Percentiles rank a stretch among this genome's conserved stretches.
Evolutionary conservation across 2,113 vertebrate species (phyloP).

Genomic region (Labrus mixtus): DNA sequence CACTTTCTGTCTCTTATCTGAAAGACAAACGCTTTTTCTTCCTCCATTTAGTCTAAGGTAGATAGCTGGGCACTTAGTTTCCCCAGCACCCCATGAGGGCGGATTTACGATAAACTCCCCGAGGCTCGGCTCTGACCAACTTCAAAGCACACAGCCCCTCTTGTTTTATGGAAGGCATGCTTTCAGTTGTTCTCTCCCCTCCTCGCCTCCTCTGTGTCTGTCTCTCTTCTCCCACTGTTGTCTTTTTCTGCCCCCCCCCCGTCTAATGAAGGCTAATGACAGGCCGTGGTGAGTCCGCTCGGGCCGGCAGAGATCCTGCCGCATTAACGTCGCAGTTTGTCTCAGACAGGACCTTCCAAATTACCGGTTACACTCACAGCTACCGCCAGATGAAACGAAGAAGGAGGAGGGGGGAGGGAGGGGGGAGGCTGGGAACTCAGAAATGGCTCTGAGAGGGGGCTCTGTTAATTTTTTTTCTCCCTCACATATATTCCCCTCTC

Average conservation of each 20-base stretch:
- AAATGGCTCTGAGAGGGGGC: constrained; percentile 68
- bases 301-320: constrained; percentile 75
- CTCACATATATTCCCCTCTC: constrained; percentile 36
- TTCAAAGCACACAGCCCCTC: constrained; percentile 79
- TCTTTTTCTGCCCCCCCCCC: constrained; percentile 40
- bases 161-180: constrained; percentile 81
- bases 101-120: constrained; percentile 80
- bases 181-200: constrained; percentile 49
- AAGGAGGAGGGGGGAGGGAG: background rate
- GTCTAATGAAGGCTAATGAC: constrained; percentile 85
- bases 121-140: constrained; percentile 69
- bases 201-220: constrained; percentile 46
- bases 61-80: constrained; percentile 71
- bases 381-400: constrained; percentile 84
- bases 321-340: constrained; percentile 85
- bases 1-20: constrained; percentile 72
- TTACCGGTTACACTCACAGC: constrained; percentile 84
- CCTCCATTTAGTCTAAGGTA: constrained; percentile 63
- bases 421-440: constrained; percentile 42
- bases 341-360: constrained; percentile 85
- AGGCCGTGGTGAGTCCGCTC: constrained; percentile 71
- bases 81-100: constrained; percentile 58
- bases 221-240: constrained; percentile 56
- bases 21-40: constrained; percentile 56
- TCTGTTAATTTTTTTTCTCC: constrained; percentile 50